These are phyloP conservation scores for Cyprinodon diabolis DNA, from an alignment of 2,797 vertebrate genomes.

Conservation along the genomic window DNA sequence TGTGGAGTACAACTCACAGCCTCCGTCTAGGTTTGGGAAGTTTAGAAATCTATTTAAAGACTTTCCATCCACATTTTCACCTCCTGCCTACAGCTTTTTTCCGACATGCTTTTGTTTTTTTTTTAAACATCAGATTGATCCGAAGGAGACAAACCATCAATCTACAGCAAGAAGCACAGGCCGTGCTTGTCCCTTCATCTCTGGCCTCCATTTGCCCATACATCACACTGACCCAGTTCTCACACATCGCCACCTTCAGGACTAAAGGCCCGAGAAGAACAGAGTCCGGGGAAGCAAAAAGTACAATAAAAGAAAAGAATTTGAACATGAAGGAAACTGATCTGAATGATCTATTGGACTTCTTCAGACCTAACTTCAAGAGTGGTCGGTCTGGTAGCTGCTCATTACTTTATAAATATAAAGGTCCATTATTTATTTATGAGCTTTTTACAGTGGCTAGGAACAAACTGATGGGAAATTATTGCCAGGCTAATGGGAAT, in stretches of 20 bases:
- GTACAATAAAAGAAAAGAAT: neutral
- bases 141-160: constrained; percentile 27
- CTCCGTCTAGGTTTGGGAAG: constrained; percentile 12
- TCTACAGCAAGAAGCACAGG: constrained; percentile 38
- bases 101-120: neutral
- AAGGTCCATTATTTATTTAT: neutral
- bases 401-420: neutral
- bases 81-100: neutral
- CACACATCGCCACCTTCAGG: constrained; percentile 22
- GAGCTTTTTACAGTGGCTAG: neutral
- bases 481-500: neutral
- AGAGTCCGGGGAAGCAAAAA: constrained; percentile 1
- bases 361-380: no score
- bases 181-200: constrained; percentile 36
- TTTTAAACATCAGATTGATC: constrained; percentile 20
- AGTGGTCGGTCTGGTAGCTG: neutral
- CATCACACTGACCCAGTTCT: constrained; percentile 76
- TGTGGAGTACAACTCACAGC: constrained; percentile 3
- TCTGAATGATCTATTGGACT: constrained; percentile 42
- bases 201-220: constrained; percentile 48
- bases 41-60: constrained; percentile 3
- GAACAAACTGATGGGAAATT: no score
- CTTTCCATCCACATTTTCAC: neutral
- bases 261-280: constrained; percentile 16
- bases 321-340: constrained; percentile 7